Base-by-base conservation (phyloP, 2,888 invertebrate genomes). In the Cephus pulcher region DNA sequence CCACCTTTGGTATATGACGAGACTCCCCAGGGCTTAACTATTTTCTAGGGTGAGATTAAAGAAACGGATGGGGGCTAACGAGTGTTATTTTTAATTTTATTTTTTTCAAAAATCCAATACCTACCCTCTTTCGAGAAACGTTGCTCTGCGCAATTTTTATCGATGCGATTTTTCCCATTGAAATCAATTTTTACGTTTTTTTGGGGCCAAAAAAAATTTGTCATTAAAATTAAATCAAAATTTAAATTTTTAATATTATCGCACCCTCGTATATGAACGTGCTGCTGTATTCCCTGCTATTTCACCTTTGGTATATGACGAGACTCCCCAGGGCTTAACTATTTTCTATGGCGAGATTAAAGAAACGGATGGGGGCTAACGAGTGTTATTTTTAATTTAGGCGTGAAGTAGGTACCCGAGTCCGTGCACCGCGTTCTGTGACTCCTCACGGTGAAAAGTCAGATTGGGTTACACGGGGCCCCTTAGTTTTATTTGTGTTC, bases 311-410 rank as follows among this genome's bases (percentile, higher is more conserved):
- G 33, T 71, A 32, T 15, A 30, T 12, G 33, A 15, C 12, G 30
- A 30, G 71, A n/a, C 30, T 71, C 30, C 71, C 71, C 12, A 2
- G 30, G n/a, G 33, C 12, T 3, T 15, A 33, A 70, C 33, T 70
- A 70, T 70, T 70, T 70, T 4, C 70, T 70, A 70, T 33, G 30
- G 70, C 70, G 11, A 70, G 70, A 70, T 70, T 70, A 70, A 70
- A 70, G 40, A 40, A 40, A 30, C 70, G 70, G 30, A 70, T 32
- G 33, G 70, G 70, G 70, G 70, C 70, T 70, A 70, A 70, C 70
- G 70, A 30, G 70, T 70, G 70, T 70, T 70, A 70, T 70, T 70
- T 70, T 70, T 70, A 70, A 70, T 32, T 70, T 70, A 30, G 70
- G 32, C 70, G 30, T 15, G 70, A 70, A 70, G 70, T 15, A 15